These are phyloP conservation scores for Synergus itoensis DNA, from an alignment of 2,888 invertebrate genomes.

Conservation along the genomic window DNA sequence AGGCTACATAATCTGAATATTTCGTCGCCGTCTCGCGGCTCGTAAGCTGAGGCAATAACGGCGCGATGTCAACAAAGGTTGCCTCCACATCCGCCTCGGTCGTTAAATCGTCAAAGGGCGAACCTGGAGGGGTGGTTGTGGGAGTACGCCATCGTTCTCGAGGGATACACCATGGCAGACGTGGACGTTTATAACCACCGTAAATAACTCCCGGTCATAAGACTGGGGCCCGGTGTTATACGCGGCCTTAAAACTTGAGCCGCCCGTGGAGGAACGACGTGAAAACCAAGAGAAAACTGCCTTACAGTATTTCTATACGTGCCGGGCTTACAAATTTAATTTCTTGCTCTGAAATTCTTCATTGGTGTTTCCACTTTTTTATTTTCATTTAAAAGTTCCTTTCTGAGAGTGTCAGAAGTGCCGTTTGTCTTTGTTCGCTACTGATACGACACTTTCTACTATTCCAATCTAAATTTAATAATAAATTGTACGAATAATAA, in stretches of 20 bases:
- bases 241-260: constrained; percentile 42
- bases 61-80: constrained; percentile 68
- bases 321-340: not conserved
- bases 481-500: too few relatives aligned
- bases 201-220: constrained; percentile 70
- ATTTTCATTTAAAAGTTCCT: constrained; percentile 16
- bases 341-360: not conserved
- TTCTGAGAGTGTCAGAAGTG: not conserved
- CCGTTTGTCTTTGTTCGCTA: not conserved
- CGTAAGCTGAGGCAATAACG: constrained; percentile 63
- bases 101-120: constrained; percentile 67
- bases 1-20: constrained; percentile 53
- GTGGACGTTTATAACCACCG: constrained; percentile 72
- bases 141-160: constrained; percentile 43
- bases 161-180: constrained; percentile 51
- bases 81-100: constrained; percentile 60
- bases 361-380: not conserved
- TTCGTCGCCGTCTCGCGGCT: constrained; percentile 57
- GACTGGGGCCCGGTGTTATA: constrained; percentile 48
- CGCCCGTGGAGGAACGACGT: constrained; percentile 22
- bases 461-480: too few relatives aligned
- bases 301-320: not conserved
- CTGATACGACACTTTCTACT: too few relatives aligned
- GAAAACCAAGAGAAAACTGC: constrained; percentile 11
- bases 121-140: constrained; percentile 46